Evolutionary conservation across 2,113 vertebrate species (phyloP), one percentile per base, ranked within the genome.

Genomic region (Callopanchax toddi): DNA sequence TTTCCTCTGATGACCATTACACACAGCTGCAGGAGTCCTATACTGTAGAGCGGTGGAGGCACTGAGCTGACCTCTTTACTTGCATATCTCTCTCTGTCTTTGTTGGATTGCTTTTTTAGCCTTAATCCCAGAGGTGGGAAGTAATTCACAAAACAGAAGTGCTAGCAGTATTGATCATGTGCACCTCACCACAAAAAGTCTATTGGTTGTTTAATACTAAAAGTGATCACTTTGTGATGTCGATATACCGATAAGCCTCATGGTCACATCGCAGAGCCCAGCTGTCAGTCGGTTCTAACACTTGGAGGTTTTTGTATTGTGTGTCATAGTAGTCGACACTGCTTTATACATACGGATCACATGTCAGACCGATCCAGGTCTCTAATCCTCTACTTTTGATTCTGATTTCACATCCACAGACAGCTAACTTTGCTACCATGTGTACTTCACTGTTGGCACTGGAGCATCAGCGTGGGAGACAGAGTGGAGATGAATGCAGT

Each of bases 401-500:
- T 17, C 21, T n/a, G 15, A 2, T 12, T 40, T 50, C 54, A 48
- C 50, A 39, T 76, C 58, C 67, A 36, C 53, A 36, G 61, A 65
- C 46, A 21, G n/a, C 71, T 76, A 51, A 81, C 67, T 76, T 59
- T 74, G 17, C 55, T 67, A 62, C 76, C 61, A 68, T 75, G 87
- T 72, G 86, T 81, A n/a, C n/a, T 64, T 68, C 74, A 60, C 60
- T 73, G 53, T 44, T 62, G 36, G 37, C 54, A 57, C 34, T 32
- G 74, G 39, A 59, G 78, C 76, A 67, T 75, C 62, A 54, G 66
- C n/a, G 18, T 64, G 58, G 60, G 78, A 83, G 71, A 69, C 18
- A 45, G 60, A 86, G 58, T 65, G 43, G 66, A 87, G 79, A 85
- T 65, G 66, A 85, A 88, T 86, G 66, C 79, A 66, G 77, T 40